Conservation (phyloP, 2,888 invertebrate genomes). For the Tachina grossa region DNA sequence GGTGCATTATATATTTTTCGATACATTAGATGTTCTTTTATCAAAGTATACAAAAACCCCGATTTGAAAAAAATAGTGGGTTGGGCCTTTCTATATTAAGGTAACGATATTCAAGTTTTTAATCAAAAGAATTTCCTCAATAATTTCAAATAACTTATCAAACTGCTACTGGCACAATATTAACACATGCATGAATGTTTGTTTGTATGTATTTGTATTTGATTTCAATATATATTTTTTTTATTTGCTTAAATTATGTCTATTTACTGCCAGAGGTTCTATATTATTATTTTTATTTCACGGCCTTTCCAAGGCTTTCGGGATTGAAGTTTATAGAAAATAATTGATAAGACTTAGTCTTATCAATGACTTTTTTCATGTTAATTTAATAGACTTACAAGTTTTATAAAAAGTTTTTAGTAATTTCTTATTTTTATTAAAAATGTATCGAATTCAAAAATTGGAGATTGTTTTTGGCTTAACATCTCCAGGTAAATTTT, state of each 20-base stretch:
- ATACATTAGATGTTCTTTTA: too few species aligned
- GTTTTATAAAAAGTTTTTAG: too few species aligned
- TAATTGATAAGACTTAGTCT: background rate
- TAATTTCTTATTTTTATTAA: too few species aligned
- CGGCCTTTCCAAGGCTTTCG: background rate
- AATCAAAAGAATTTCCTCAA: background rate
- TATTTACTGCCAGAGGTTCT: conserved; percentile 1
- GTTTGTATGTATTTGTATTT: background rate
- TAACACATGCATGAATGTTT: background rate
- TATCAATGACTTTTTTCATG: background rate
- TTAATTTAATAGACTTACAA: too few species aligned
- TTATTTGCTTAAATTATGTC: conserved; percentile 33
- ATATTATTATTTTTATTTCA: background rate
- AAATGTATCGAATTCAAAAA: too few species aligned
- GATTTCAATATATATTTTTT: background rate
- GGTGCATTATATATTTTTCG: too few species aligned
- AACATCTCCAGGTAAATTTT: too few species aligned
- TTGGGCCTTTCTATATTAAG: too few species aligned
- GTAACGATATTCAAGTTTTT: too few species aligned
- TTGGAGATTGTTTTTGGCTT: too few species aligned
- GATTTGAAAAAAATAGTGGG: too few species aligned
- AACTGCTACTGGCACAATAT: background rate
- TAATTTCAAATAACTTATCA: background rate
- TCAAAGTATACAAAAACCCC: too few species aligned
- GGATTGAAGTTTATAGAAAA: conserved; percentile 5